Percentiles rank a stretch among this genome's conserved stretches.
phyloP scores from a whole-genome alignment of 2,888 invertebrate species.

The Sphecodes monilicornis region DNA sequence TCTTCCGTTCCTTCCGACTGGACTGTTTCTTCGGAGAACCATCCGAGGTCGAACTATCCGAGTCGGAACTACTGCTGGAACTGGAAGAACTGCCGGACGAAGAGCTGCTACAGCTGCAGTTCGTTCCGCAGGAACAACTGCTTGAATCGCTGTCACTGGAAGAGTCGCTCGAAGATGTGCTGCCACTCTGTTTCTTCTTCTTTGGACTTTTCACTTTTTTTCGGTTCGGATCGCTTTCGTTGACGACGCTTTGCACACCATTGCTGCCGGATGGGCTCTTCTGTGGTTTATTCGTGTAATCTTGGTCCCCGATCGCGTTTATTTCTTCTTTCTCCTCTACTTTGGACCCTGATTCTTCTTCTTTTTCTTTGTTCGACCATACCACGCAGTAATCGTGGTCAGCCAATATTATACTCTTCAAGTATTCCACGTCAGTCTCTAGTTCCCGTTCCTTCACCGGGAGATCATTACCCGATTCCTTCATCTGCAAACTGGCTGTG shows the following conservation, averaged over 20 bases:
- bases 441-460: slow-evolving; percentile 66
- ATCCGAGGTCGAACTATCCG: slow-evolving; percentile 88
- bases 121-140: slow-evolving; percentile 93
- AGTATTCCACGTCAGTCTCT: slow-evolving; percentile 70
- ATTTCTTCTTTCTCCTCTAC: slow-evolving; percentile 64
- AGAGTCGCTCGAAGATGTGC: slow-evolving; percentile 91
- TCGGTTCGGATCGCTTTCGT: slow-evolving; percentile 66
- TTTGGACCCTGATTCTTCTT: slow-evolving; percentile 28
- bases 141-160: slow-evolving; percentile 91
- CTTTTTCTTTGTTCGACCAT: slow-evolving; percentile 71
- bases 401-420: slow-evolving; percentile 82
- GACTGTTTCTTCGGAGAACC: slow-evolving; percentile 82
- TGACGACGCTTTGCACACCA: slow-evolving; percentile 73
- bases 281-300: slow-evolving; percentile 64
- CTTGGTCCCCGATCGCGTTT: slow-evolving; percentile 50
- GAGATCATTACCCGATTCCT: slow-evolving; percentile 55
- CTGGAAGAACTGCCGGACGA: slow-evolving; percentile 88
- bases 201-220: slow-evolving; percentile 81
- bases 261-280: slow-evolving; percentile 66
- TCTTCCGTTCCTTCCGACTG: slow-evolving; percentile 83
- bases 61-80: slow-evolving; percentile 87
- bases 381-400: slow-evolving; percentile 91
- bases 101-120: slow-evolving; percentile 92
- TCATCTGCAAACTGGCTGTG: slow-evolving; percentile 88
- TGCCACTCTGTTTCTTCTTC: slow-evolving; percentile 82